phyloP scores from a whole-genome alignment of 1,140 invertebrate genomes.

The Pseudomyrmex sp. region DNA sequence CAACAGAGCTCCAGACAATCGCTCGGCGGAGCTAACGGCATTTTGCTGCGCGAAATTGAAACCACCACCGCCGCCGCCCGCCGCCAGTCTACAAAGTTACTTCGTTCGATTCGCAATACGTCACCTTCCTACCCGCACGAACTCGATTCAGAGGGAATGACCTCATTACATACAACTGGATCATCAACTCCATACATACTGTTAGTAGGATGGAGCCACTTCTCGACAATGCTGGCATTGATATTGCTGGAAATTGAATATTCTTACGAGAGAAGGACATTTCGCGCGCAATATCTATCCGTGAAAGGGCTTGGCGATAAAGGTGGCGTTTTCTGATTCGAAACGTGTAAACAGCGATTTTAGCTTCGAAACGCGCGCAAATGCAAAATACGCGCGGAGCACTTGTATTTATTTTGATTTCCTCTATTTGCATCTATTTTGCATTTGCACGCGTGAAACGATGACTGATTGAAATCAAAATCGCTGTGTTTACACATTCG shows the following conservation, averaged over 20 bases:
- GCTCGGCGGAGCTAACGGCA: conserved; percentile 32
- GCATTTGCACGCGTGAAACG: too few species aligned
- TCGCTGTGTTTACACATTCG: too few species aligned
- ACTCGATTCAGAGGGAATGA: conserved; percentile 71
- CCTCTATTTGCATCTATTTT: too few species aligned
- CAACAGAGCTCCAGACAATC: conserved; percentile 28
- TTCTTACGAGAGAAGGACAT: conserved; percentile 36
- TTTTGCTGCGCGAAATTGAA: conserved; percentile 68
- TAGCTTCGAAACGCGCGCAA: too few species aligned
- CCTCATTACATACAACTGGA: conserved; percentile 69
- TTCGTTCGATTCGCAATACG: conserved; percentile 64
- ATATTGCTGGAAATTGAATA: conserved; percentile 61
- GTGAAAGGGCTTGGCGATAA: conserved; percentile 25
- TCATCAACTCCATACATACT: conserved; percentile 54
- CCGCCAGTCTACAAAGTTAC: conserved; percentile 64
- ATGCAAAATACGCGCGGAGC: too few species aligned
- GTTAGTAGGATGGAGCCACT: conserved; percentile 19
- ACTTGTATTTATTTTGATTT: too few species aligned
- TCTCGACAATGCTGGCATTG: conserved; percentile 58
- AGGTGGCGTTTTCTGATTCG: conserved; percentile 26
- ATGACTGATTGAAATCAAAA: too few species aligned
- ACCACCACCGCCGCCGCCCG: conserved; percentile 32
- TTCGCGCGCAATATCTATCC: conserved; percentile 16
- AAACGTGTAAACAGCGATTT: background rate
- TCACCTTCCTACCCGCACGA: conserved; percentile 71